Conservation (phyloP, 1,140 invertebrate genomes). For the Calliopsis andreniformis region DNA sequence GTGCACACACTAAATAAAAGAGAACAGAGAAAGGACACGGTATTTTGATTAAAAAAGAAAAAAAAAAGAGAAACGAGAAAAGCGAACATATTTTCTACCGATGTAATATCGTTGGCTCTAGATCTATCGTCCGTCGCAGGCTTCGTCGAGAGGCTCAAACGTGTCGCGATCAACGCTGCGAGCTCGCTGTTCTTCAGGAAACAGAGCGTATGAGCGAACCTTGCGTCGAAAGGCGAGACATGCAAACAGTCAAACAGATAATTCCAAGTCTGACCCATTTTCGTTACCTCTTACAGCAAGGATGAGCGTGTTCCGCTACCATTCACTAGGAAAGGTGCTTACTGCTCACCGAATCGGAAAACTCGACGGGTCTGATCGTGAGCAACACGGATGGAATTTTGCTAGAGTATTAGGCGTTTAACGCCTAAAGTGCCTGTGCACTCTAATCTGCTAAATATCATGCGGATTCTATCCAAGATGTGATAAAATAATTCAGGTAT, state of each 20-base stretch:
- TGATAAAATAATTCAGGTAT: no score
- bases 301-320: no score
- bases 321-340: no score
- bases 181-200: slow-evolving; percentile 13
- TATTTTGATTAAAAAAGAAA: slow-evolving; percentile 61
- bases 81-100: slow-evolving; percentile 66
- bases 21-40: slow-evolving; percentile 27
- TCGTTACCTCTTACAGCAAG: not conserved
- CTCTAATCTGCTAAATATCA: no score
- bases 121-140: slow-evolving; percentile 17
- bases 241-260: no score
- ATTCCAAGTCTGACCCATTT: not conserved
- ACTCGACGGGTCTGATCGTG: not conserved
- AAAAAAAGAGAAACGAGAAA: slow-evolving; percentile 19
- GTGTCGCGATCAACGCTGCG: not conserved
- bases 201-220: no score
- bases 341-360: not conserved
- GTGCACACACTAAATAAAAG: slow-evolving; percentile 22
- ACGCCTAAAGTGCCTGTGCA: no score
- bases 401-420: no score
- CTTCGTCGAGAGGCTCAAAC: slow-evolving; percentile 11
- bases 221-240: no score
- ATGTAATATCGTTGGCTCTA: slow-evolving; percentile 38
- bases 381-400: no score
- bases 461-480: no score